Conservation (phyloP, 2,113 vertebrate species). For the Atherinomorus stipes region DNA sequence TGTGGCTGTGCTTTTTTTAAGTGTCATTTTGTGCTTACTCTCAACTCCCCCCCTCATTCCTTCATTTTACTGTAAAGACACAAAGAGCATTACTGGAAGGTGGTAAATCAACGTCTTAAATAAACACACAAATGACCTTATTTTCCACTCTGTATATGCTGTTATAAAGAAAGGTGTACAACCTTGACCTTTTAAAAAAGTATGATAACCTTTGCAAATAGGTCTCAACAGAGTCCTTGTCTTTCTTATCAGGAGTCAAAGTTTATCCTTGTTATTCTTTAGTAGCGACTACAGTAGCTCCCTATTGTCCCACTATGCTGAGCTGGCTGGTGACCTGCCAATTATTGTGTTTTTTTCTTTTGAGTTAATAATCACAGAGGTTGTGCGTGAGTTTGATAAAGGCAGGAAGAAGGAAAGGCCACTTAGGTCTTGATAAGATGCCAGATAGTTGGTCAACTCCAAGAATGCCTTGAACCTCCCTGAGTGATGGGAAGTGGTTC, state of each 20-base stretch:
- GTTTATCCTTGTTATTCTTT: conserved; percentile 75
- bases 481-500: conserved; percentile 16
- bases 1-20: not conserved
- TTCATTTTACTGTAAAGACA: not conserved
- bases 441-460: conserved; percentile 49
- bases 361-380: conserved; percentile 74
- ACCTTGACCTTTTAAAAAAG: conserved; percentile 39
- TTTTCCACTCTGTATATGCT: not conserved
- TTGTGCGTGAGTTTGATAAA: conserved; percentile 80
- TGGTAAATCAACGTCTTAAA: not conserved
- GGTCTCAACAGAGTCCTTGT: conserved; percentile 51
- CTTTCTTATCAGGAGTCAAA: conserved; percentile 57
- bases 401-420: conserved; percentile 73
- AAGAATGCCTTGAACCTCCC: conserved; percentile 34
- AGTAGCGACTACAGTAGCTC: conserved; percentile 36
- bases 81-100: not conserved
- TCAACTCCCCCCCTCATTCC: not conserved
- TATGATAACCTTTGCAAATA: conserved; percentile 66
- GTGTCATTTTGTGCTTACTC: not conserved
- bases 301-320: conserved; percentile 66
- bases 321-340: conserved; percentile 51
- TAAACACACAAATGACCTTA: not conserved
- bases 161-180: conserved; percentile 21
- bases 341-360: conserved; percentile 56
- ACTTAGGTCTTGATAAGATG: conserved; percentile 63